These are phyloP conservation scores for Excalfactoria chinensis DNA, from an alignment of 2,113 vertebrate genomes.

Conservation along the genomic window DNA sequence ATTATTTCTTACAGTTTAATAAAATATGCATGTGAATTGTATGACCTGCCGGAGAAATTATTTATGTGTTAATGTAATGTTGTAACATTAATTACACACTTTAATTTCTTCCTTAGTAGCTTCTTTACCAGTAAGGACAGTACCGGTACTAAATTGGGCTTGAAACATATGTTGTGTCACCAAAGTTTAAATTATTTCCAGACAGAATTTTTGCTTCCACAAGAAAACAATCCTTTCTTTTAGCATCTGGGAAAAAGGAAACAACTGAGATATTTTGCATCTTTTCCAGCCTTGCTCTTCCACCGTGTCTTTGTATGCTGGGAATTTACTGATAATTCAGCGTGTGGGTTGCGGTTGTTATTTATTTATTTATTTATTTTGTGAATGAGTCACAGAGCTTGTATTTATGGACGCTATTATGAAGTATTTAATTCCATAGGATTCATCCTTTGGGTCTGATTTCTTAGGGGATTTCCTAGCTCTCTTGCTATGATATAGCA, in stretches of 20 bases:
- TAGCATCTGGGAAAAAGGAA: not conserved
- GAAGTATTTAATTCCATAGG: not conserved
- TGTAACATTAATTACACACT: slow-evolving; percentile 78
- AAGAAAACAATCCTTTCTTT: not conserved
- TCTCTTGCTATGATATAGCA: not conserved
- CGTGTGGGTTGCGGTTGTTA: no score
- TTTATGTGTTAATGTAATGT: slow-evolving; percentile 80
- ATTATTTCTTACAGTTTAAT: slow-evolving; percentile 81
- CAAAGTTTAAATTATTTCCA: slow-evolving; percentile 18
- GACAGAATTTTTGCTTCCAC: not conserved
- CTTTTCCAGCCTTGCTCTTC: not conserved
- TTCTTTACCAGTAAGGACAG: slow-evolving; percentile 28
- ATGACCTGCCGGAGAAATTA: slow-evolving; percentile 80
- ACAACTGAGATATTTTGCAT: not conserved
- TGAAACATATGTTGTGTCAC: not conserved
- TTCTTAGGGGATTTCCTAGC: not conserved
- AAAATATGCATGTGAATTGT: slow-evolving; percentile 83
- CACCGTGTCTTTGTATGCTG: not conserved
- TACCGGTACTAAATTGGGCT: not conserved
- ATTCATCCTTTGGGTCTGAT: not conserved
- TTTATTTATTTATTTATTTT: no score
- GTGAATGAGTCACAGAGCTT: not conserved
- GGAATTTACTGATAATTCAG: not conserved
- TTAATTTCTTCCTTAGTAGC: slow-evolving; percentile 39
- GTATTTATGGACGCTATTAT: not conserved